Percentiles rank a stretch among this genome's conserved stretches.
Conservation (phyloP, 2,113 vertebrate species). For the Megalops atlanticus region DNA sequence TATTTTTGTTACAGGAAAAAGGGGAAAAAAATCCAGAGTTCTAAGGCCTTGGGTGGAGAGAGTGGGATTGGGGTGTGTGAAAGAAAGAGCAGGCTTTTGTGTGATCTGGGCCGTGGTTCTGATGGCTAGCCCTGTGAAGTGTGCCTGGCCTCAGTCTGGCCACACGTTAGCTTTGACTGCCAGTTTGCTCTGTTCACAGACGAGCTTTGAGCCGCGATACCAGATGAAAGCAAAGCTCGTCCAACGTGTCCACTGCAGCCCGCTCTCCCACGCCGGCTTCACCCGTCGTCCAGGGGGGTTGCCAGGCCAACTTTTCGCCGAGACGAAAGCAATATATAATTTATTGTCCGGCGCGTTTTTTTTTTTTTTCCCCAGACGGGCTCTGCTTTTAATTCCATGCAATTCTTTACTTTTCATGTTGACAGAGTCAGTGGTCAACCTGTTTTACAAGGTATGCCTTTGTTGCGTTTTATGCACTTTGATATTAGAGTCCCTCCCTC, state of each 20-base stretch:
- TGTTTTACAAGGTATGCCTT: constrained; percentile 51
- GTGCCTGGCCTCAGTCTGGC: constrained; percentile 53
- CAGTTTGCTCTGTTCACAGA: constrained; percentile 63
- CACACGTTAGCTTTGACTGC: constrained; percentile 70
- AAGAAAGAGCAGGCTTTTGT: too few species aligned
- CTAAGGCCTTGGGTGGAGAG: too few species aligned
- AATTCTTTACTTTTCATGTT: constrained; percentile 39
- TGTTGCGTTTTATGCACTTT: constrained; percentile 57
- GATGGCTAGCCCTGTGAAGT: constrained; percentile 61
- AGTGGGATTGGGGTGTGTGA: constrained; percentile 38
- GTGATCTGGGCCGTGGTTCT: too few species aligned
- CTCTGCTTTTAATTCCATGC: constrained; percentile 52
- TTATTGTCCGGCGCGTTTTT: constrained; percentile 59
- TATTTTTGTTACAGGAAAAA: too few species aligned
- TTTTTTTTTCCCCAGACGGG: constrained; percentile 30
- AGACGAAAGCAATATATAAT: constrained; percentile 65
- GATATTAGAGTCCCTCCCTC: constrained; percentile 35
- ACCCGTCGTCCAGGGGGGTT: constrained; percentile 42
- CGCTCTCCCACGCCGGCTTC: constrained; percentile 48
- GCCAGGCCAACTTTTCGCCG: constrained; percentile 44
- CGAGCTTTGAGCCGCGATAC: constrained; percentile 61
- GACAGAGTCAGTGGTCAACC: constrained; percentile 45
- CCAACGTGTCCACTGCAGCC: constrained; percentile 58
- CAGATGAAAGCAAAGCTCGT: constrained; percentile 72
- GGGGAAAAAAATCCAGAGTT: too few species aligned